These are phyloP conservation scores for Cephus rjabovi DNA, from an alignment of 2,888 invertebrate species.

Conservation along the genomic window DNA sequence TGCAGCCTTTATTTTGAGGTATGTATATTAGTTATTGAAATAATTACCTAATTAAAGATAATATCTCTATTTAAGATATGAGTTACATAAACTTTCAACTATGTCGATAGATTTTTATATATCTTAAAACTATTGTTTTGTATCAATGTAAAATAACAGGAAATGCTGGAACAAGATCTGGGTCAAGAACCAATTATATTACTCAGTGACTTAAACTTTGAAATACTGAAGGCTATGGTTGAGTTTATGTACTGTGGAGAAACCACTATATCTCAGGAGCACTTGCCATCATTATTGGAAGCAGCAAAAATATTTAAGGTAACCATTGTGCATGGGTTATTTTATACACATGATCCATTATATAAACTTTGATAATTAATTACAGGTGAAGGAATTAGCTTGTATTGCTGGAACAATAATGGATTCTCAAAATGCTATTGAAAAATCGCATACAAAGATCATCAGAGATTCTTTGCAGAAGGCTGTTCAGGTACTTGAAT, in stretches of 20 bases:
- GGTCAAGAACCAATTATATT: constrained; percentile 67
- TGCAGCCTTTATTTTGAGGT: constrained; percentile 81
- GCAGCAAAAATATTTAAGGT: constrained; percentile 80
- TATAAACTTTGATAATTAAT: constrained; percentile 17
- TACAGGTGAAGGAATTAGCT: constrained; percentile 57
- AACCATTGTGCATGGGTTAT: constrained; percentile 10
- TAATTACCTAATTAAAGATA: neutral
- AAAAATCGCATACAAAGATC: constrained; percentile 7
- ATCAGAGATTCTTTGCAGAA: constrained; percentile 24
- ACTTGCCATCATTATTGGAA: constrained; percentile 76
- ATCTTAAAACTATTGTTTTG: constrained; percentile 5
- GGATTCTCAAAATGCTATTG: constrained; percentile 26
- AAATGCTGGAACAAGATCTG: constrained; percentile 66
- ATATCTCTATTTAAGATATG: neutral
- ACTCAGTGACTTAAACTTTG: constrained; percentile 77
- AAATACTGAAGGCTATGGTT: constrained; percentile 77
- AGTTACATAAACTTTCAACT: neutral
- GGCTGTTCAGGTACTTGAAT: constrained; percentile 17
- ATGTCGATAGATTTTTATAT: neutral
- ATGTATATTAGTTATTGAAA: constrained; percentile 41
- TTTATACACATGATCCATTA: neutral
- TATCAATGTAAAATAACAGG: constrained; percentile 41
- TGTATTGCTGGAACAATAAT: constrained; percentile 53
- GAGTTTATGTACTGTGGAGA: constrained; percentile 85
- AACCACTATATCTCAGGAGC: constrained; percentile 77